A percentile compares a stretch with the other conserved stretches of the same genome.
These are phyloP conservation scores for Gypaetus barbatus DNA, from an alignment of 2,797 vertebrate species.

Conservation along the genomic window DNA sequence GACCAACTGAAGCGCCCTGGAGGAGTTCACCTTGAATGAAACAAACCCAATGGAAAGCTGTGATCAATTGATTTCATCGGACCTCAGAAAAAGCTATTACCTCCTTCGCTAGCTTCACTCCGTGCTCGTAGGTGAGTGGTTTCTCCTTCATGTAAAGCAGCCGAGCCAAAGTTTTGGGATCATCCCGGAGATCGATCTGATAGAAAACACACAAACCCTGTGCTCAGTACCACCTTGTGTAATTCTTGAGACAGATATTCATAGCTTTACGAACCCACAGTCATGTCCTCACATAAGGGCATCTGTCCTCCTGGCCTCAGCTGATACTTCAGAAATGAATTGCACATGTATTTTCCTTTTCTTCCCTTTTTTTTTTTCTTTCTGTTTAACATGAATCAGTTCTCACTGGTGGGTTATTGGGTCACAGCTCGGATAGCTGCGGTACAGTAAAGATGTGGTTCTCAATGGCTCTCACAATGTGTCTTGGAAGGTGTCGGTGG, in stretches of 20 bases:
- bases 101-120: constrained; percentile 86
- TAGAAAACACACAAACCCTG: background rate
- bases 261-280: background rate
- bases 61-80: accelerated
- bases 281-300: background rate
- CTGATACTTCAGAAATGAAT: background rate
- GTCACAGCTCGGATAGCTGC: background rate
- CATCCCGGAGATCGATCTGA: constrained; percentile 87
- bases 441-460: background rate
- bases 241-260: background rate
- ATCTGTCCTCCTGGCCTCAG: background rate
- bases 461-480: background rate
- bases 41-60: background rate
- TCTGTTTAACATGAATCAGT: background rate
- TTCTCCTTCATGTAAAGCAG: constrained; percentile 89
- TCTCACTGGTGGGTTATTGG: background rate
- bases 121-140: constrained; percentile 85
- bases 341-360: background rate
- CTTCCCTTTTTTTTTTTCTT: too few species aligned
- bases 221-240: background rate
- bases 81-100: constrained; percentile 52
- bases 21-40: background rate
- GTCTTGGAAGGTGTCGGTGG: background rate
- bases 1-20: accelerated
- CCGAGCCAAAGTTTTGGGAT: constrained; percentile 87